phyloP scores from a whole-genome alignment of 2,113 vertebrate genomes.

The Astatoreochromis straeleni region DNA sequence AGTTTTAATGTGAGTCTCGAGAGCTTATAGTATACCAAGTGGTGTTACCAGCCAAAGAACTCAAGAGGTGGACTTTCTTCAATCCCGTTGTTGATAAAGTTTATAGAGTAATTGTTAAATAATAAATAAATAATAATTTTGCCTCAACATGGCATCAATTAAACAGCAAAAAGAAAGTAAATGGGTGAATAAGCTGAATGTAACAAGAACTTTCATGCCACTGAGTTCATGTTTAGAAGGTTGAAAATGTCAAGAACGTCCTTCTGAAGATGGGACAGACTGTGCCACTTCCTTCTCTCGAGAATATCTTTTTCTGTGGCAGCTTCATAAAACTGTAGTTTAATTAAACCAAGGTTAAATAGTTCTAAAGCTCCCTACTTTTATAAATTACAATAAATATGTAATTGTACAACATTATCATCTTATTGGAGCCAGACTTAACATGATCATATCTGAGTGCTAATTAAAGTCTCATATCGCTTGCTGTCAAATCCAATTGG shows the following conservation, averaged over 20 bases:
- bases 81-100: neutral
- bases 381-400: neutral
- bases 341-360: neutral
- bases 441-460: neutral
- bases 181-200: neutral
- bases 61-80: neutral
- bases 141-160: neutral
- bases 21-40: neutral
- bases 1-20: neutral
- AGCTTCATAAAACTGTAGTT: neutral
- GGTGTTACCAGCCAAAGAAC: neutral
- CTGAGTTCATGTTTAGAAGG: neutral
- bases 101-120: neutral
- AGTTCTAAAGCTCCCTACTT: neutral
- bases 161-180: neutral
- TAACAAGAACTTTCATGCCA: fast-evolving
- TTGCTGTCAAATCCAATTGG: constrained; percentile 18
- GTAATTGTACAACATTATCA: neutral
- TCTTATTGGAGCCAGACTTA: neutral
- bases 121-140: neutral
- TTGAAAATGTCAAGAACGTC: neutral
- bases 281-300: neutral
- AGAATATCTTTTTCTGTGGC: neutral
- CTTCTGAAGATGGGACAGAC: neutral
- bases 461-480: constrained; percentile 5